Evolutionary conservation across 2,888 invertebrate genomes (phyloP).

Genomic region (Lomographa bimaculata): DNA sequence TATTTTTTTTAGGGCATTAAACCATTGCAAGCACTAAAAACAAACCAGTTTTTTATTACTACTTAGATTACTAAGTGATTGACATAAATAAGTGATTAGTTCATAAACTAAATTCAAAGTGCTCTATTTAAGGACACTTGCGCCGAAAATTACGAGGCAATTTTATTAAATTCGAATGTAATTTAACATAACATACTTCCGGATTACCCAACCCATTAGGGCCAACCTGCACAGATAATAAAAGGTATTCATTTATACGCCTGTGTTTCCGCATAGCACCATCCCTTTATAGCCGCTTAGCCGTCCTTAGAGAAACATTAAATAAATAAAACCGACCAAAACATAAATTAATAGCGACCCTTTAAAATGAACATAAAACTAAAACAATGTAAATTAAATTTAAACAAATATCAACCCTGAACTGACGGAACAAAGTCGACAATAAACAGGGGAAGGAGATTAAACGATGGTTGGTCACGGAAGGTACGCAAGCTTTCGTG

Average conservation of each 20-base stretch:
- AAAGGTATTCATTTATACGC: constrained; percentile 17
- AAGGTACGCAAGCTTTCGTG: constrained; percentile 17
- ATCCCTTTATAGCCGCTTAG: constrained; percentile 30
- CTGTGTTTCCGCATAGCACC: constrained; percentile 9
- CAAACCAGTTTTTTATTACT: too few species aligned
- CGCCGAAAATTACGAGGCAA: too few species aligned
- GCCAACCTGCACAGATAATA: constrained; percentile 16
- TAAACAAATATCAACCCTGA: constrained; percentile 12
- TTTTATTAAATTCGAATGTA: too few species aligned
- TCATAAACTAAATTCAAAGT: too few species aligned
- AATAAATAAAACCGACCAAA: constrained; percentile 31
- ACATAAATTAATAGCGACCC: constrained; percentile 32
- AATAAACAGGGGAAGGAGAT: neutral
- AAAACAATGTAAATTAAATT: constrained; percentile 30
- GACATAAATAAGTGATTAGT: too few species aligned
- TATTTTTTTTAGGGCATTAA: too few species aligned
- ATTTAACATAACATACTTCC: neutral
- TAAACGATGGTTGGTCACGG: constrained; percentile 31
- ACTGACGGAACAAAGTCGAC: neutral
- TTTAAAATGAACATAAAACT: constrained; percentile 30
- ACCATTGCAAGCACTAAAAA: too few species aligned
- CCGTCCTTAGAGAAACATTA: constrained; percentile 29
- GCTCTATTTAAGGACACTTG: too few species aligned
- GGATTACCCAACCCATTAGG: too few species aligned
- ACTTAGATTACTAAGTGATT: too few species aligned